Evolutionary conservation across 2,888 invertebrate species (phyloP).

Genomic region (Brenthis ino): DNA sequence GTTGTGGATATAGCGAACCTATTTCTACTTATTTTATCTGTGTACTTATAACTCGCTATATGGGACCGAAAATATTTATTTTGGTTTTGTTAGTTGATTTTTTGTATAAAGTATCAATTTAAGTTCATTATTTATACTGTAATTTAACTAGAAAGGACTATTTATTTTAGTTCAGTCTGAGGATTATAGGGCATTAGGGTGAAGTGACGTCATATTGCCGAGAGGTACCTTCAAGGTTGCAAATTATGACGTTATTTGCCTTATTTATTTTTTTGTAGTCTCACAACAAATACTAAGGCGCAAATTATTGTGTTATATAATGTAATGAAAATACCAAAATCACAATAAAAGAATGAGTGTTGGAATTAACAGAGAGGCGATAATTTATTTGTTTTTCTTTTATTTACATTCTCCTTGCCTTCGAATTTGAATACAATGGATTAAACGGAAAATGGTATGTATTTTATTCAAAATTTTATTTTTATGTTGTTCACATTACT

Average conservation of each 20-base stretch:
- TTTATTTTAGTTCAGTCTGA: conserved; percentile 69
- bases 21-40: conserved; percentile 29
- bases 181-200: conserved; percentile 62
- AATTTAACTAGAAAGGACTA: conserved; percentile 72
- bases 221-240: conserved; percentile 14
- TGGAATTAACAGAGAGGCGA: conserved; percentile 81
- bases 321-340: conserved; percentile 76
- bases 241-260: conserved; percentile 41
- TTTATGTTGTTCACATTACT: conserved; percentile 66
- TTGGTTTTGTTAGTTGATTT: conserved; percentile 52
- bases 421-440: conserved; percentile 56
- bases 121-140: conserved; percentile 74
- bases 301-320: conserved; percentile 59
- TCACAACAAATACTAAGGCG: conserved; percentile 82
- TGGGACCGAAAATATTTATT: conserved; percentile 56
- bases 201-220: conserved; percentile 57
- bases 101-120: conserved; percentile 75
- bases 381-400: conserved; percentile 70
- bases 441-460: conserved; percentile 69
- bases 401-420: conserved; percentile 57
- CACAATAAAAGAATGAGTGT: conserved; percentile 82
- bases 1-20: conserved; percentile 62
- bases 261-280: conserved; percentile 61
- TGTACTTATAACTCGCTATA: conserved; percentile 45
- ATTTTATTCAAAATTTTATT: conserved; percentile 65